Conservation (phyloP, 1,140 invertebrate genomes). For the Physella acuta region DNA sequence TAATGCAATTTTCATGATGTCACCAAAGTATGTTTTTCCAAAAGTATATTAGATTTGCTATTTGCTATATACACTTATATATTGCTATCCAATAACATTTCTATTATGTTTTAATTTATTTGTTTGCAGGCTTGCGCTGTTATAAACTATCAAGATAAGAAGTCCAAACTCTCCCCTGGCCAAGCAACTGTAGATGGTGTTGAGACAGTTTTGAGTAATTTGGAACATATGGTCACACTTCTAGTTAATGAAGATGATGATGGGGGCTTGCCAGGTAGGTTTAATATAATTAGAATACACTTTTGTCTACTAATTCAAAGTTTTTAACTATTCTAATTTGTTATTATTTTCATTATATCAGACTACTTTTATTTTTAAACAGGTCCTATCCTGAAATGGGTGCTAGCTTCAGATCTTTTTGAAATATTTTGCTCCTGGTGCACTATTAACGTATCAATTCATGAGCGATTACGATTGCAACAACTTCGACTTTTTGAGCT, state of each 20-base stretch:
- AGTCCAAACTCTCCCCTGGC: slow-evolving; percentile 59
- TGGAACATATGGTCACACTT: slow-evolving; percentile 89
- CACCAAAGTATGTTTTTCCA: too few species aligned
- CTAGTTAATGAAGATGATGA: slow-evolving; percentile 76
- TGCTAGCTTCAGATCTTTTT: slow-evolving; percentile 62
- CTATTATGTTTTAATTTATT: too few species aligned
- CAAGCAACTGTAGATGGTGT: slow-evolving; percentile 71
- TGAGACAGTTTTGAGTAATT: slow-evolving; percentile 83
- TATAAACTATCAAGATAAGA: slow-evolving; percentile 52
- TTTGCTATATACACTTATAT: too few species aligned
- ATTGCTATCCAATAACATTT: too few species aligned
- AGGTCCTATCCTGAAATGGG: slow-evolving; percentile 62
- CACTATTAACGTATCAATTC: slow-evolving; percentile 53
- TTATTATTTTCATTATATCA: slow-evolving; percentile 4
- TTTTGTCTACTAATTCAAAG: background rate
- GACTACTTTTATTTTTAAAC: background rate
- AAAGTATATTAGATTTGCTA: too few species aligned
- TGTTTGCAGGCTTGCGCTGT: slow-evolving; percentile 75
- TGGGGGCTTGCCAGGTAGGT: slow-evolving; percentile 58
- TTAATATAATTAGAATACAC: background rate
- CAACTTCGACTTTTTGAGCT: slow-evolving; percentile 78
- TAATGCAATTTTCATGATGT: too few species aligned
- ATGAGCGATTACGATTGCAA: slow-evolving; percentile 78
- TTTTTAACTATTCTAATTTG: background rate
- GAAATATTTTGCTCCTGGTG: slow-evolving; percentile 65